phyloP scores from a whole-genome alignment of 1,140 invertebrate genomes.

The Proales similis region DNA sequence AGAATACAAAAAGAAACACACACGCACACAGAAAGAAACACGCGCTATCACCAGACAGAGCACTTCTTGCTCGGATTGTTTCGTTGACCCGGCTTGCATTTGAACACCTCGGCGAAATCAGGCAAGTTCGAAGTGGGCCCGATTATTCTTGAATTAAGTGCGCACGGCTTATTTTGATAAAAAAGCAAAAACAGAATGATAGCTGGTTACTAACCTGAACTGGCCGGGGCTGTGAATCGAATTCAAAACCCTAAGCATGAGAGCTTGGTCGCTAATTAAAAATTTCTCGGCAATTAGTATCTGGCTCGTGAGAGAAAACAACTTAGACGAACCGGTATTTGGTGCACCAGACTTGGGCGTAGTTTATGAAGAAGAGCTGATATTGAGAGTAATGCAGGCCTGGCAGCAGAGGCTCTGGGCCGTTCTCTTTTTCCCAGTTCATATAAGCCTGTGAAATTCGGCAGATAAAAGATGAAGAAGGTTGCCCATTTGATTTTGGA shows the following conservation, averaged over 20 bases:
- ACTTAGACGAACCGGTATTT: conserved; percentile 35
- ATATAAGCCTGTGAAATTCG: conserved; percentile 54
- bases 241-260: conserved; percentile 34
- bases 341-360: conserved; percentile 59
- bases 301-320: too few species aligned
- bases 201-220: conserved; percentile 1
- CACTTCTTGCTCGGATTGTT: conserved; percentile 89
- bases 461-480: too few species aligned
- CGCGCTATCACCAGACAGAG: conserved; percentile 72
- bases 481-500: too few species aligned
- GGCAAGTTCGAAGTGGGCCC: conserved; percentile 83
- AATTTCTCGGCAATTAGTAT: too few species aligned
- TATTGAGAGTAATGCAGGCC: conserved; percentile 59
- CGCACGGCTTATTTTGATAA: too few species aligned
- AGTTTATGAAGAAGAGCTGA: conserved; percentile 66
- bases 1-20: background rate
- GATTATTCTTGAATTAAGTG: conserved; percentile 59
- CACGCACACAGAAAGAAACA: conserved; percentile 18
- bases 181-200: background rate
- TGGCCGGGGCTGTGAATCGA: conserved; percentile 31
- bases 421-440: conserved; percentile 57
- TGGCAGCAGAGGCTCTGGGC: conserved; percentile 58
- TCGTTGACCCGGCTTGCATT: conserved; percentile 64
- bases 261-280: background rate
- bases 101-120: conserved; percentile 72